Percentiles rank a stretch among this genome's conserved stretches.
Conservation (phyloP, 2,888 invertebrate genomes). For the Phytoseiulus persimilis region DNA sequence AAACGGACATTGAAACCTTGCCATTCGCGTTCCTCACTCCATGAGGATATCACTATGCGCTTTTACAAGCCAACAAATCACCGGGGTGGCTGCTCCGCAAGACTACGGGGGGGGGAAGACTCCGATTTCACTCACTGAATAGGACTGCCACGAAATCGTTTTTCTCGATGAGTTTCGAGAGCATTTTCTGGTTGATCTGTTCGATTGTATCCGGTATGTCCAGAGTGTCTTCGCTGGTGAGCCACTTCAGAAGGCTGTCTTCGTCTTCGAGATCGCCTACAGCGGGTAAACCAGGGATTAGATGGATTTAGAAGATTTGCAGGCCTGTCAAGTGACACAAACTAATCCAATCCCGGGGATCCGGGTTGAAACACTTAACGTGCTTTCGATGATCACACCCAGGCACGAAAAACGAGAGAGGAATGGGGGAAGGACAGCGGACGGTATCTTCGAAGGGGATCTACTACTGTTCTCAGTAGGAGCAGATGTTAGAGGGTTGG, state of each 20-base stretch:
- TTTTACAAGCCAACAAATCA: too few relatives aligned
- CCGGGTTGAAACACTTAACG: neutral
- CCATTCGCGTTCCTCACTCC: neutral
- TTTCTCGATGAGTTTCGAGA: constrained; percentile 77
- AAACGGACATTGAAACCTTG: constrained; percentile 22
- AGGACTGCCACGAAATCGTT: constrained; percentile 82
- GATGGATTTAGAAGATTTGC: neutral
- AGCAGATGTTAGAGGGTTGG: too few relatives aligned
- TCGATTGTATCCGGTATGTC: constrained; percentile 87
- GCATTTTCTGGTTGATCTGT: constrained; percentile 79
- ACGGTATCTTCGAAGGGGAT: too few relatives aligned
- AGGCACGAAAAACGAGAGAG: neutral
- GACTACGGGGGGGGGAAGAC: neutral
- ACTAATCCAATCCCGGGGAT: neutral
- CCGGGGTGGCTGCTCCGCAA: too few relatives aligned
- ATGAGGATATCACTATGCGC: too few relatives aligned
- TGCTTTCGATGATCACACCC: neutral
- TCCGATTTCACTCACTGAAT: constrained; percentile 65
- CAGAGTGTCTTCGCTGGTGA: constrained; percentile 78
- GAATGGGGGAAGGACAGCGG: too few relatives aligned
- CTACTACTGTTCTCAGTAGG: too few relatives aligned
- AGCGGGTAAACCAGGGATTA: constrained; percentile 21
- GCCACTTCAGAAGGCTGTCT: constrained; percentile 80
- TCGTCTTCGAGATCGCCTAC: constrained; percentile 77
- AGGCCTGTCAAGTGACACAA: neutral